Conservation (phyloP, 2,113 vertebrate genomes). For the Limnothrissa miodon region DNA sequence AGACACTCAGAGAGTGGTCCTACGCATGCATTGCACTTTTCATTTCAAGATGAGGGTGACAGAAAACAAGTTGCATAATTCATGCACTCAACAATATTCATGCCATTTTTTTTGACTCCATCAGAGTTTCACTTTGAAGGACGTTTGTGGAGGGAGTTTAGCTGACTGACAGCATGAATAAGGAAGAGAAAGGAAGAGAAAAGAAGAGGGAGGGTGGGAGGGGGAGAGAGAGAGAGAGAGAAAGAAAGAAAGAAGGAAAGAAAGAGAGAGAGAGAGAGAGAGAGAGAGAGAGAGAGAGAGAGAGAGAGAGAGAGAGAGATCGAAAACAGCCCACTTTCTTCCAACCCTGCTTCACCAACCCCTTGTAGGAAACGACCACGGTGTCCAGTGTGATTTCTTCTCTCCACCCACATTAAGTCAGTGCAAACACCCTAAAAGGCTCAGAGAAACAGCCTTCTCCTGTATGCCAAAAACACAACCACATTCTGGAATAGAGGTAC, state of each 20-base stretch:
- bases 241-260: no score
- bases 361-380: not conserved
- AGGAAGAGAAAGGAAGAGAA: not conserved
- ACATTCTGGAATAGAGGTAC: not conserved
- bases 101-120: slow-evolving; percentile 26
- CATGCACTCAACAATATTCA: slow-evolving; percentile 33
- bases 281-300: not conserved
- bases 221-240: not conserved
- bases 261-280: no score
- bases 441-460: not conserved
- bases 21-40: slow-evolving; percentile 5
- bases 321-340: not conserved
- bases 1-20: not conserved
- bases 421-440: not conserved
- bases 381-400: not conserved
- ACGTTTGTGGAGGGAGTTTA: not conserved
- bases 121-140: slow-evolving; percentile 23
- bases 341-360: not conserved
- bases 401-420: not conserved
- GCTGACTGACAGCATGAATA: not conserved
- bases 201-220: not conserved
- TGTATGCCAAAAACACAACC: not conserved
- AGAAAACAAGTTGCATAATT: slow-evolving; percentile 43
- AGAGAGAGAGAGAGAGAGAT: no score
- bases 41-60: slow-evolving; percentile 12